Evolutionary conservation across 2,797 vertebrate genomes (phyloP).

Genomic region (Sandelia bainsii): DNA sequence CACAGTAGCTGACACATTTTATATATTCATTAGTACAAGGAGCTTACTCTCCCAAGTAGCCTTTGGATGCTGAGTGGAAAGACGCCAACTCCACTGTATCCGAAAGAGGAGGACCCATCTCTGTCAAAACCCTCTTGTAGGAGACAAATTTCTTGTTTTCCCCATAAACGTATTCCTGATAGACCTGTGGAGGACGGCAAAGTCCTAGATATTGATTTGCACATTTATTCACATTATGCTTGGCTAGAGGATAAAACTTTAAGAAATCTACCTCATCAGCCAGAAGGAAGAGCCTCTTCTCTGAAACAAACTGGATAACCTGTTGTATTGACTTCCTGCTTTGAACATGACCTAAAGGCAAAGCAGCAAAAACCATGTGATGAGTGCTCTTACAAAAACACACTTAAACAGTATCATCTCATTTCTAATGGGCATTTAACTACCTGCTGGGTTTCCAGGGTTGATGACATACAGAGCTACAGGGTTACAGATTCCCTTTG

Average conservation of each 20-base stretch:
- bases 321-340: constrained; percentile 87
- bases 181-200: constrained; percentile 67
- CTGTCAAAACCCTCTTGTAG: constrained; percentile 90
- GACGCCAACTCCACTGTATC: constrained; percentile 87
- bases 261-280: constrained; percentile 87
- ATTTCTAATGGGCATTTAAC: not conserved
- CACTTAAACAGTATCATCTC: not conserved
- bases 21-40: not conserved
- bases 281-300: constrained; percentile 90
- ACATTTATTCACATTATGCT: not conserved
- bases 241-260: not conserved
- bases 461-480: constrained; percentile 83
- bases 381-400: not conserved
- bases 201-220: not conserved
- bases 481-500: constrained; percentile 74
- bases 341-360: constrained; percentile 87
- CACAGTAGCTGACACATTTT: not conserved
- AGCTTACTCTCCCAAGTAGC: constrained; percentile 91
- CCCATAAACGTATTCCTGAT: constrained; percentile 85
- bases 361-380: constrained; percentile 2
- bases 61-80: constrained; percentile 91
- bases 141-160: constrained; percentile 85
- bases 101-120: constrained; percentile 87
- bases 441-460: constrained; percentile 86
- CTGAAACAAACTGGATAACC: constrained; percentile 89